Percentiles rank a stretch among this genome's conserved stretches.
Conservation (phyloP, 2,113 vertebrate genomes). For the Macrotis lagotis region DNA sequence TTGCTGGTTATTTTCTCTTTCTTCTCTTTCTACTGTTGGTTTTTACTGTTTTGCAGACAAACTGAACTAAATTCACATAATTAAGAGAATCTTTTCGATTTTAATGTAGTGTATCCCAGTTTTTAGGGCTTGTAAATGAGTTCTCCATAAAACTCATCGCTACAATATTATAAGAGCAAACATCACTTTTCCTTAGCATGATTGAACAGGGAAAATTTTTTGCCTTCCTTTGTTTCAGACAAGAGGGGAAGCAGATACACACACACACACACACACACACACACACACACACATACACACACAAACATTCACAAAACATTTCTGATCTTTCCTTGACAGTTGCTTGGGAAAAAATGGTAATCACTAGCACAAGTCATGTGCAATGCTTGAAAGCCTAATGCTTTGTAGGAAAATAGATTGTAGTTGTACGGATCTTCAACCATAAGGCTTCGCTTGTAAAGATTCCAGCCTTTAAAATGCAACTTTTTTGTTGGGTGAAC, state of each 20-base stretch:
- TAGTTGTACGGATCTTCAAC: slow-evolving; percentile 87
- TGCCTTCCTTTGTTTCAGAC: slow-evolving; percentile 69
- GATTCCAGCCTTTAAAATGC: slow-evolving; percentile 88
- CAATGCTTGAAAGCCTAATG: slow-evolving; percentile 82
- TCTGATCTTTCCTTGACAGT: slow-evolving; percentile 75
- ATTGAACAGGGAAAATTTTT: slow-evolving; percentile 63
- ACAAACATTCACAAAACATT: slow-evolving; percentile 53
- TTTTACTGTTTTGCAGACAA: slow-evolving; percentile 79
- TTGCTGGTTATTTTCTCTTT: slow-evolving; percentile 52
- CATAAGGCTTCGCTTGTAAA: slow-evolving; percentile 90
- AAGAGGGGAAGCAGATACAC: slow-evolving; percentile 31
- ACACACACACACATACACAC: not conserved
- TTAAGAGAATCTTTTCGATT: slow-evolving; percentile 80
- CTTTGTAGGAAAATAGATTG: slow-evolving; percentile 88
- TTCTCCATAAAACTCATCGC: slow-evolving; percentile 76
- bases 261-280: not conserved
- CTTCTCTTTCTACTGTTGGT: slow-evolving; percentile 60
- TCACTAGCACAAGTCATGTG: slow-evolving; percentile 81
- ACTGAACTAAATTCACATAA: slow-evolving; percentile 79
- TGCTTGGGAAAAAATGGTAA: slow-evolving; percentile 81
- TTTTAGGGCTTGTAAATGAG: slow-evolving; percentile 75
- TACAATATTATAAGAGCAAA: slow-evolving; percentile 68
- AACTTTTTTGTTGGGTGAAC: slow-evolving; percentile 97
- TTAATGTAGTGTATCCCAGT: slow-evolving; percentile 76
- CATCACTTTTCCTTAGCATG: slow-evolving; percentile 66